These are phyloP conservation scores for Spodoptera frugiperda DNA, from an alignment of 1,140 invertebrate genomes.

Conservation along the genomic window DNA sequence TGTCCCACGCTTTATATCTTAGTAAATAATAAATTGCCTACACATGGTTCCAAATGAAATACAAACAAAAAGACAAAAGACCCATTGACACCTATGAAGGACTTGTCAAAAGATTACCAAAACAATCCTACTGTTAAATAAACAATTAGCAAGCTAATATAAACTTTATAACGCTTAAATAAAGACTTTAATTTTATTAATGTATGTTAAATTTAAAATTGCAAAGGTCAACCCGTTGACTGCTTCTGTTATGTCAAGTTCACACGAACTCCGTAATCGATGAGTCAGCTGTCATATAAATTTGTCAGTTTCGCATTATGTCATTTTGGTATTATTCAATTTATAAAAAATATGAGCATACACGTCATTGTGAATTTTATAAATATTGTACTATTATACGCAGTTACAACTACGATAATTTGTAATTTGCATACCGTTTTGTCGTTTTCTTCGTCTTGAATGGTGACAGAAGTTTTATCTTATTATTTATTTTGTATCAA, in stretches of 20 bases:
- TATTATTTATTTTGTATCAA: no score
- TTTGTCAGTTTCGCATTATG: constrained; percentile 41
- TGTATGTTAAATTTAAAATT: not conserved
- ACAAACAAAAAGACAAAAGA: constrained; percentile 9
- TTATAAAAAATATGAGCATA: constrained; percentile 18
- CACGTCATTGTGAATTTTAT: constrained; percentile 34
- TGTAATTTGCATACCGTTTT: no score
- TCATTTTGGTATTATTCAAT: constrained; percentile 30
- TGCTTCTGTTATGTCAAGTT: constrained; percentile 30
- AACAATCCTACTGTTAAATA: not conserved
- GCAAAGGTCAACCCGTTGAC: constrained; percentile 25
- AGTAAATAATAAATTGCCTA: constrained; percentile 22
- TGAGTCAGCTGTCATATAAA: constrained; percentile 38
- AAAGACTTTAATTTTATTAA: not conserved
- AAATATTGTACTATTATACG: not conserved
- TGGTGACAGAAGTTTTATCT: no score
- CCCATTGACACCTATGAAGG: constrained; percentile 65
- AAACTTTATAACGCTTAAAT: not conserved
- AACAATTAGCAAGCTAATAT: not conserved
- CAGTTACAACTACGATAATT: no score
- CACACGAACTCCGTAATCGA: constrained; percentile 26
- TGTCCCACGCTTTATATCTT: constrained; percentile 28
- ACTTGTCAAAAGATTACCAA: constrained; percentile 22
- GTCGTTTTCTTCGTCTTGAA: no score
- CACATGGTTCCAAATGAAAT: constrained; percentile 42